Evolutionary conservation across 2,888 invertebrate genomes (phyloP).

Genomic region (Mythimna impura): DNA sequence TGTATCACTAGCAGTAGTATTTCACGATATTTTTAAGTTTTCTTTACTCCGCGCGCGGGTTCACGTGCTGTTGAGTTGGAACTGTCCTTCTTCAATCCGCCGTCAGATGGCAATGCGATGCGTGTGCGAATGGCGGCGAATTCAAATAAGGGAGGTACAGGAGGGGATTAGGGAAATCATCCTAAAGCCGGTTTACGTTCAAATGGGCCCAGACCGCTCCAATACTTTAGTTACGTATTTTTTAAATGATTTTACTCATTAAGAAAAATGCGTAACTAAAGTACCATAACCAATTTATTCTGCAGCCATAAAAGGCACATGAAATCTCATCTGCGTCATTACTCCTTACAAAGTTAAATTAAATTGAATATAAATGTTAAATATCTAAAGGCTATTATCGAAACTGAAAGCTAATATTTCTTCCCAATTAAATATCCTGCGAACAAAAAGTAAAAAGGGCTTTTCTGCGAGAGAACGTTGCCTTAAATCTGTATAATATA

Average conservation of each 20-base stretch:
- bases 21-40: too few relatives aligned
- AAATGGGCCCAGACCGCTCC: neutral
- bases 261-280: conserved; percentile 13
- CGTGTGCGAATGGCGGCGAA: too few relatives aligned
- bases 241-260: conserved; percentile 1
- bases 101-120: too few relatives aligned
- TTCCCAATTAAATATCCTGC: conserved; percentile 44
- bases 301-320: neutral
- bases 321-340: conserved; percentile 29
- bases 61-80: too few relatives aligned
- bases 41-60: too few relatives aligned
- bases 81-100: too few relatives aligned
- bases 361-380: conserved; percentile 47
- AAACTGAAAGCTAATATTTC: conserved; percentile 59
- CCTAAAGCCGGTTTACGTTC: too few relatives aligned
- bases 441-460: conserved; percentile 37
- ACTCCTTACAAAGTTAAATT: conserved; percentile 40
- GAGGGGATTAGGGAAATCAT: too few relatives aligned
- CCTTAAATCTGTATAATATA: conserved; percentile 26
- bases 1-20: too few relatives aligned
- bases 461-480: conserved; percentile 1
- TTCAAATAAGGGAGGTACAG: too few relatives aligned
- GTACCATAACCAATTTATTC: conserved; percentile 8
- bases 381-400: conserved; percentile 37
- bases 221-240: too few relatives aligned